Evolutionary conservation across 1,140 invertebrate genomes (phyloP), one percentile per base, ranked within the genome.

Genomic region (Drosophila jambulina): DNA sequence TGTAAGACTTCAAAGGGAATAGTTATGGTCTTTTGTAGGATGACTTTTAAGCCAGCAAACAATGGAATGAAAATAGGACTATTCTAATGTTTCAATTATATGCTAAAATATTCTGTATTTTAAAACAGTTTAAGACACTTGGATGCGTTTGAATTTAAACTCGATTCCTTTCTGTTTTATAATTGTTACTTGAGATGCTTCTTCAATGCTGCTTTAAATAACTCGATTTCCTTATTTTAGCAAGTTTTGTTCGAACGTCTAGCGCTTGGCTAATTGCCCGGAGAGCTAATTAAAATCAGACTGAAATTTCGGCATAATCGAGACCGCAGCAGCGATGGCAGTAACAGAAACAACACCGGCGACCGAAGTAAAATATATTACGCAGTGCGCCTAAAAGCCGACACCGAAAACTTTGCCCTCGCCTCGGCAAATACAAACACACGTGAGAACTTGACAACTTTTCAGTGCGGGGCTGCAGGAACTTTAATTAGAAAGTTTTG

Each of bases 401-500:
- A 67, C 64, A 78, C 58, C 68, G 25, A 48, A 80, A 87, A 86
- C 83, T 82, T 87, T 82, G 42, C 42, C 51, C 54, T 62, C 58
- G 57, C 59, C 62, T 65, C 23, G 34, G 57, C 67, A 68, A 82
- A 80, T 53, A 80, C 81, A 84, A 75, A 86, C 75, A 86, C 84
- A 88, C 83, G 76, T 87, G 84, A 48, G 75, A 84, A 84, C 77
- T 88, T 88, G 84, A 69, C 64, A 87, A 88, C 80, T 88, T 88
- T 78, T 80, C 36, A 61, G 61, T 61, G 75, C 82, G 65, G 68
- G 74, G 38, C 54, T 67, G 68, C 77, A 80, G 62, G 57, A 80
- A 80, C 68, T 85, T 88, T 88, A 88, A 88, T 88, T 88, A 88
- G 81, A 88, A 88, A 88, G 84, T 88, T 88, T 88, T 90, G 84